Conservation (phyloP, 2,888 invertebrate genomes). For the Orthonevra nobilis region DNA sequence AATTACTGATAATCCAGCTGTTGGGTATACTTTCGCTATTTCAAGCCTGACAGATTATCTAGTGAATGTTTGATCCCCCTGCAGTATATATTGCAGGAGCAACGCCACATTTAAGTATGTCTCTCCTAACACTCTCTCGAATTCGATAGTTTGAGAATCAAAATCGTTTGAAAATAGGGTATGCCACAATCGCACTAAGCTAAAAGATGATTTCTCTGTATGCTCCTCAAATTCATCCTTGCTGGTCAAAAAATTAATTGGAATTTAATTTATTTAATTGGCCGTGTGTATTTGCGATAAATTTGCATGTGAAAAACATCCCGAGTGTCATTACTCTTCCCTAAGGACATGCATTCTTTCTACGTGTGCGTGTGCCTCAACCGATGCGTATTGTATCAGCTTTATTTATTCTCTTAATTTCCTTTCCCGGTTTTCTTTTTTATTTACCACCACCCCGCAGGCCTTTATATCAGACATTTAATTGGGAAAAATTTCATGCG, state of each 20-base stretch:
- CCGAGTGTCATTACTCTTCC: conserved; percentile 1
- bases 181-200: no score
- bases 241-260: conserved; percentile 54
- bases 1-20: no score
- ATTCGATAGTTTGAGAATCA: no score
- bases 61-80: no score
- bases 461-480: conserved; percentile 24
- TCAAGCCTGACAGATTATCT: no score
- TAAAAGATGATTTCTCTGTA: no score
- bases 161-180: no score
- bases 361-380: background rate
- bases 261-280: conserved; percentile 56
- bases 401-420: conserved; percentile 10
- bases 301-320: background rate
- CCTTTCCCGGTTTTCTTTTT: conserved; percentile 11
- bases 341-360: background rate
- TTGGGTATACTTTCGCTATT: no score
- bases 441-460: background rate
- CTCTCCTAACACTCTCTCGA: no score
- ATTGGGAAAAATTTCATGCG: conserved; percentile 15
- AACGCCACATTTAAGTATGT: no score
- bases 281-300: conserved; percentile 20
- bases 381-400: background rate
- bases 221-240: no score
- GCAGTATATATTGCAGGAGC: no score